phyloP scores from a whole-genome alignment of 2,888 invertebrate genomes.

The Neoaliturus tenellus region DNA sequence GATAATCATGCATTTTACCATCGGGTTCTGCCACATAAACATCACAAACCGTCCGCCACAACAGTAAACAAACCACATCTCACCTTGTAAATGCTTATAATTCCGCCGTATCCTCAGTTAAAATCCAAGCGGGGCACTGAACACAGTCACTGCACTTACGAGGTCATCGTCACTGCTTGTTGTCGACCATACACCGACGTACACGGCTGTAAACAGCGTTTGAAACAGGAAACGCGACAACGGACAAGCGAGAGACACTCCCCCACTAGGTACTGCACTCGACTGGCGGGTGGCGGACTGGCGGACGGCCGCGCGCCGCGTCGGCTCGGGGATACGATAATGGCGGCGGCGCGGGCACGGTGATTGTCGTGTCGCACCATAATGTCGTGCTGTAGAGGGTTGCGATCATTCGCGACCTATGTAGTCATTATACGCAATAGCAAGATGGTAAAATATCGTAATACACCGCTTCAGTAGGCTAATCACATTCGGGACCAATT shows the following conservation, averaged over 20 bases:
- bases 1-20: too few species aligned
- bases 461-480: too few species aligned
- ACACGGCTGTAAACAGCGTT: background rate
- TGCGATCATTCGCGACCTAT: too few species aligned
- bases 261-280: background rate
- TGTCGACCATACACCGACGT: background rate
- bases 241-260: background rate
- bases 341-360: background rate
- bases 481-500: too few species aligned
- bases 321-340: background rate
- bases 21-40: too few species aligned
- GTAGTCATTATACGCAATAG: too few species aligned
- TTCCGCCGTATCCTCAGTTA: slow-evolving; percentile 2
- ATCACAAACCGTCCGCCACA: background rate
- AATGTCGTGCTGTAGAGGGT: background rate
- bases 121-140: background rate
- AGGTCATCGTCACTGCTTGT: background rate
- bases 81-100: background rate
- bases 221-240: background rate
- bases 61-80: background rate
- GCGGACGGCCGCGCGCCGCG: background rate
- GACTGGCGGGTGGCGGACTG: background rate
- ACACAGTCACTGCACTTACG: background rate
- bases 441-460: too few species aligned
- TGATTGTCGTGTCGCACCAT: background rate